Base-by-base conservation (phyloP, 2,888 invertebrate species). In the Sipha maydis region DNA sequence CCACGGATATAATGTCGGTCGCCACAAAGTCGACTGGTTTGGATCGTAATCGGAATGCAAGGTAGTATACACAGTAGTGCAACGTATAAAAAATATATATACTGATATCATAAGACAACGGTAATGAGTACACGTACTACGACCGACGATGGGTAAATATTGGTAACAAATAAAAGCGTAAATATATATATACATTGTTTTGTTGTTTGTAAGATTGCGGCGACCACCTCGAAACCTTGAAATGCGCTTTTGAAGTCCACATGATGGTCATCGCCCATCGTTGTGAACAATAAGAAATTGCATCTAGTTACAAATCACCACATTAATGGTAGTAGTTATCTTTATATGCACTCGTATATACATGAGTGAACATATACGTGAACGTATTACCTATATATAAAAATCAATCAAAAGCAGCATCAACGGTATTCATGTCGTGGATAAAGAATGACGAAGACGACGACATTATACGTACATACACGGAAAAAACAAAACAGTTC, bases 191-290 rank as follows among this genome's bases (percentile, higher is more conserved):
- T 48, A 48, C 14, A 54, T n/a, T 5, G 31, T 83, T 83, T 83
- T 25, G 31, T 34, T 9, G 69, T 80, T 11, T 8, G 61, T 28
- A 21, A 5, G 17, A 28, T 1, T 1, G 19, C 34, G 83, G n/a
- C 54, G 31, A 56, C 82, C 69, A 69, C n/a, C 71, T 28, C 31
- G n/a, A 54, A 83, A 71, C 34, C 83, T n/a, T 54, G 54, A 54
- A 54, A 83, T 21, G 54, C n/a, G 21, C 78, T 54, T 77, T 77
- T 54, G 41, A 28, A 77, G 76, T 48, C 48, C 48, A 48, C 48
- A 14, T 48, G 48, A 14, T 48, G 48, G 48, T 14, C 48, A 14
- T 3, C 48, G 48, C 48, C 48, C 11, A 25, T 48, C 76, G 76
- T 28, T 48, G 56, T 56, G 56, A 78, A 54, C 56, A 56, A 54